phyloP scores from a whole-genome alignment of 2,888 invertebrate genomes.

The Parnassius glacialis region DNA sequence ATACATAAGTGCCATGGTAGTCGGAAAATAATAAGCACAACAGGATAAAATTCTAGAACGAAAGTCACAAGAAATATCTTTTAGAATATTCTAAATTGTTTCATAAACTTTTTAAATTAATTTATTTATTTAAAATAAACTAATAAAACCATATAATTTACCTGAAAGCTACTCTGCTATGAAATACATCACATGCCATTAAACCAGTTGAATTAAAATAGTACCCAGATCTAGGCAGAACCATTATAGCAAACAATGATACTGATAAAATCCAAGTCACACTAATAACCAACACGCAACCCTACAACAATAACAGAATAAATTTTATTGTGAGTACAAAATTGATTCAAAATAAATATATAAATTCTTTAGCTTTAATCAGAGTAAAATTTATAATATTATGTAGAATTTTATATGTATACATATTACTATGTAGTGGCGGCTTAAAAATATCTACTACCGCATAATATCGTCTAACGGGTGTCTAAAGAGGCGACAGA shows the following conservation, averaged over 20 bases:
- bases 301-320: constrained; percentile 80
- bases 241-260: constrained; percentile 90
- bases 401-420: too few species aligned
- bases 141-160: constrained; percentile 35
- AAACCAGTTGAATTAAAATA: constrained; percentile 93
- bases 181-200: constrained; percentile 94
- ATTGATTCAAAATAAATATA: background rate
- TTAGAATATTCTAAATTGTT: background rate
- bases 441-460: too few species aligned
- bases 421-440: too few species aligned
- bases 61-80: background rate
- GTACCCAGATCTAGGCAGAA: constrained; percentile 91
- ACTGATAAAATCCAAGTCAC: constrained; percentile 92
- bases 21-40: constrained; percentile 94
- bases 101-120: background rate
- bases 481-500: too few species aligned
- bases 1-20: constrained; percentile 95
- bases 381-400: too few species aligned
- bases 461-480: too few species aligned
- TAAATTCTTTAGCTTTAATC: too few species aligned
- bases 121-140: background rate
- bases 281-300: constrained; percentile 91
- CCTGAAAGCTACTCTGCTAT: constrained; percentile 86
- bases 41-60: constrained; percentile 88
- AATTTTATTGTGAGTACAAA: background rate